A percentile compares a stretch with the other conserved stretches of the same genome.
Conservation (phyloP, 2,797 vertebrate genomes). For the Cygnus olor region DNA sequence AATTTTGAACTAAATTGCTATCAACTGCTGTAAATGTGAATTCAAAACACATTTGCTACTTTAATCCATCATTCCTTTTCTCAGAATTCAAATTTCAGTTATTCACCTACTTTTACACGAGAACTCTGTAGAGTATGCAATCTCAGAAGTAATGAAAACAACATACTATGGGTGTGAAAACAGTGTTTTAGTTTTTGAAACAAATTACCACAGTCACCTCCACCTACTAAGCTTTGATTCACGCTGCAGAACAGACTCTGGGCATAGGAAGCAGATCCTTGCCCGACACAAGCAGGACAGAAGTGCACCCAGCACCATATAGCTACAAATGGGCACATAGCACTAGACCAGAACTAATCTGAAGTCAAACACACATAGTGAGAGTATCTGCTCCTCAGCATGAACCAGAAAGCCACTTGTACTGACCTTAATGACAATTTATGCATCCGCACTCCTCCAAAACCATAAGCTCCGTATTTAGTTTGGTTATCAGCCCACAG, state of each 20-base stretch:
- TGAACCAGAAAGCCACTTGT: background rate
- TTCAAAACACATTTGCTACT: background rate
- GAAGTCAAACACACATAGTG: background rate
- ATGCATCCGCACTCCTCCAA: background rate
- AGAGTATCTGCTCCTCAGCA: background rate
- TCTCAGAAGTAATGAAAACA: background rate
- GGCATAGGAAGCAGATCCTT: accelerated
- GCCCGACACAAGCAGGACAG: background rate
- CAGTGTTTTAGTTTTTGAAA: background rate
- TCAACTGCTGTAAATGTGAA: background rate
- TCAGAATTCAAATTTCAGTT: background rate
- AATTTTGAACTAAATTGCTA: background rate
- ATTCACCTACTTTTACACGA: background rate
- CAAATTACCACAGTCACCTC: background rate
- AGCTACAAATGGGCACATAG: background rate
- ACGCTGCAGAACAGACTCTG: background rate
- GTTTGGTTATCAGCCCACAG: background rate
- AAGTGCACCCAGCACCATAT: background rate
- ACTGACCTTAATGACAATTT: background rate
- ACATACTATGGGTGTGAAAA: background rate
- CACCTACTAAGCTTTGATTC: background rate
- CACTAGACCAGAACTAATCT: background rate
- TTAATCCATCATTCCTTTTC: background rate
- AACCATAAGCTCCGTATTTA: background rate
- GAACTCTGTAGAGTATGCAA: background rate